Evolutionary conservation across 1,140 invertebrate species (phyloP), one percentile per base, ranked within the genome.

Genomic region (Zaprionus gabonicus): DNA sequence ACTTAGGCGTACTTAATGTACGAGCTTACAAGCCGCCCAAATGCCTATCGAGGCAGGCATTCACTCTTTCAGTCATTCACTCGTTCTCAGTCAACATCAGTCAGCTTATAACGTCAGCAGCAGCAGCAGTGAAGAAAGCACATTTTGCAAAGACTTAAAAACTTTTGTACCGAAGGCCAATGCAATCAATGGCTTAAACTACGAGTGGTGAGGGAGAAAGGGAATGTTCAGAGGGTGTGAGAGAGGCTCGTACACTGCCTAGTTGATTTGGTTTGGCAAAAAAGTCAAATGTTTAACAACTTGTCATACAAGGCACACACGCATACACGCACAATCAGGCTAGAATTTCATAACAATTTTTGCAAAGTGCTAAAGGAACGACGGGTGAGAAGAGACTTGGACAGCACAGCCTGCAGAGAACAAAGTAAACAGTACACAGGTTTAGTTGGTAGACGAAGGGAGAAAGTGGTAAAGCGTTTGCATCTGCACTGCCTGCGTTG

Each of bases 181-280:
- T 82, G 83, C 82, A 86, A 86, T 86, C 82, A 86, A 86, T 86
- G 83, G 82, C 83, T 87, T 82, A 86, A 80, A 80, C 72, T 76
- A 71, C 58, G 46, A 81, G 59, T 41, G 51, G 12, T 25, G 49
- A 13, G 17, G 28, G 28, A 5, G 13, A 13, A 55, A 27, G 76
- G 41, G 27, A 12, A 3, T 15, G n/a, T 6, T n/a, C 60, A 41
- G 67, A 65, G 66, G 44, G 44, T 5, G 31, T 27, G 7, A 5
- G 34, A 23, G 12, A 23, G 23, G 23, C 23, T n/a, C 38, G 28
- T 49, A 12, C 23, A n/a, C 2, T 13, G 34, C 36, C 46, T 34
- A 46, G 38, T 41, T 62, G 20, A 27, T 59, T 51, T 68, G 57
- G 27, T 49, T 53, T 34, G 34, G 56, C 64, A 73, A 71, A 85